Percentiles rank a stretch among this genome's conserved stretches.
Conservation (phyloP, 2,113 vertebrate genomes). For the Ceuthmochares aereus region DNA sequence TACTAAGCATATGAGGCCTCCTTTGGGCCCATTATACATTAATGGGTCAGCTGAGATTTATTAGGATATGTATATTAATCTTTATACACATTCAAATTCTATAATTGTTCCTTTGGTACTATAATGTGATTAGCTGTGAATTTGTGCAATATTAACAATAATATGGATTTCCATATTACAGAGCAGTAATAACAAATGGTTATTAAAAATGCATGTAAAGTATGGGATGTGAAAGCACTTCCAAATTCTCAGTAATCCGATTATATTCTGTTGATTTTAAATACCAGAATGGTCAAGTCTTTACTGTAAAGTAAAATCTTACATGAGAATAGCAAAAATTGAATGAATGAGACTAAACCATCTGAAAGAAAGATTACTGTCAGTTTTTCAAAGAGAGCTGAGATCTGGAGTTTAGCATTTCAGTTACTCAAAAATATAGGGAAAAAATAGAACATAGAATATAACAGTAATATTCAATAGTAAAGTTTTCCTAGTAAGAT, state of each 20-base stretch:
- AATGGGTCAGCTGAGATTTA: slow-evolving; percentile 81
- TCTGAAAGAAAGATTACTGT: not conserved
- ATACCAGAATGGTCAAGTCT: slow-evolving; percentile 40
- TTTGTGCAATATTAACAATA: slow-evolving; percentile 78
- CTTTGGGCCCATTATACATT: slow-evolving; percentile 78
- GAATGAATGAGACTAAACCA: not conserved
- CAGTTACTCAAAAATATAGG: not conserved
- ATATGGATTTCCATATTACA: slow-evolving; percentile 64
- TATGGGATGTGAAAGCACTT: slow-evolving; percentile 22
- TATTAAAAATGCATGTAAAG: slow-evolving; percentile 74
- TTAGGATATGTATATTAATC: slow-evolving; percentile 81
- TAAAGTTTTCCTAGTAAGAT: not conserved
- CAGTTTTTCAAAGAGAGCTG: not conserved
- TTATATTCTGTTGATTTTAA: slow-evolving; percentile 40
- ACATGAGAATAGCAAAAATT: not conserved
- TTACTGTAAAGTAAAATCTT: not conserved
- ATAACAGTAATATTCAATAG: not conserved
- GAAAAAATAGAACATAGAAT: not conserved
- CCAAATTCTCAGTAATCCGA: slow-evolving; percentile 8
- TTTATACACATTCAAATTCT: slow-evolving; percentile 74
- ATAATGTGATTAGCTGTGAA: slow-evolving; percentile 79
- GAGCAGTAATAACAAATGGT: slow-evolving; percentile 66
- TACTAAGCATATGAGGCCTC: slow-evolving; percentile 72
- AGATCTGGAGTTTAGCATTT: not conserved
- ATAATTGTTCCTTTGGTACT: slow-evolving; percentile 77